These are phyloP conservation scores for Macrostomum lignano DNA, from an alignment of 1,140 invertebrate species.

Conservation along the genomic window DNA sequence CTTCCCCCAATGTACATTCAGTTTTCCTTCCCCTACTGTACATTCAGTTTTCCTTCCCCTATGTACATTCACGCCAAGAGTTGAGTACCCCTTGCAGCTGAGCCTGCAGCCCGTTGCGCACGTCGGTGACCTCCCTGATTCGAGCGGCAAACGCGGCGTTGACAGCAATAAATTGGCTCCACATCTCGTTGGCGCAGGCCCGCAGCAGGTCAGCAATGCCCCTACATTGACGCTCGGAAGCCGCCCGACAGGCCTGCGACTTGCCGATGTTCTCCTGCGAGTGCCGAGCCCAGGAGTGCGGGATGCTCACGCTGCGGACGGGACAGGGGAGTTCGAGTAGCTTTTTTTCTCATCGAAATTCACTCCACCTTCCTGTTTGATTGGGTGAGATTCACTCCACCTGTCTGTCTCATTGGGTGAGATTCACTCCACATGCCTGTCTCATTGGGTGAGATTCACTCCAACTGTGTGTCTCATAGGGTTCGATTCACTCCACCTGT, in stretches of 20 bases:
- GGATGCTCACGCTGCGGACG: constrained; percentile 38
- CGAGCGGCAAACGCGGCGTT: constrained; percentile 25
- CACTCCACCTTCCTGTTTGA: too few relatives aligned
- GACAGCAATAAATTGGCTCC: constrained; percentile 54
- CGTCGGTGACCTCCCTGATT: constrained; percentile 21
- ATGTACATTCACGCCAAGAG: neutral
- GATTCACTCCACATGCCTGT: too few relatives aligned
- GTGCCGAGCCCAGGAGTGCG: constrained; percentile 54
- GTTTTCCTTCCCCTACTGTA: too few relatives aligned
- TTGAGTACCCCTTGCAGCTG: constrained; percentile 44
- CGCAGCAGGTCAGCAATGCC: constrained; percentile 52
- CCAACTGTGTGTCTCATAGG: too few relatives aligned
- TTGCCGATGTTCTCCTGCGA: constrained; percentile 47
- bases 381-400: too few relatives aligned
- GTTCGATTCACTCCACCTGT: too few relatives aligned
- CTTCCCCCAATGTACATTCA: too few relatives aligned
- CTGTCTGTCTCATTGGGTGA: too few relatives aligned
- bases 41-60: constrained; percentile 3
- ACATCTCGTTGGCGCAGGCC: constrained; percentile 50
- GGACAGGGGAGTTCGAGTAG: constrained; percentile 2
- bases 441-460: too few relatives aligned
- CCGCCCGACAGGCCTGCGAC: constrained; percentile 52
- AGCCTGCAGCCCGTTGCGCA: constrained; percentile 45
- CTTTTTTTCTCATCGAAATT: constrained; percentile 4
- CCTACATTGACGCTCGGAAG: constrained; percentile 43